Conservation (phyloP, 2,888 invertebrate species). For the Drosophila acutilabella region DNA sequence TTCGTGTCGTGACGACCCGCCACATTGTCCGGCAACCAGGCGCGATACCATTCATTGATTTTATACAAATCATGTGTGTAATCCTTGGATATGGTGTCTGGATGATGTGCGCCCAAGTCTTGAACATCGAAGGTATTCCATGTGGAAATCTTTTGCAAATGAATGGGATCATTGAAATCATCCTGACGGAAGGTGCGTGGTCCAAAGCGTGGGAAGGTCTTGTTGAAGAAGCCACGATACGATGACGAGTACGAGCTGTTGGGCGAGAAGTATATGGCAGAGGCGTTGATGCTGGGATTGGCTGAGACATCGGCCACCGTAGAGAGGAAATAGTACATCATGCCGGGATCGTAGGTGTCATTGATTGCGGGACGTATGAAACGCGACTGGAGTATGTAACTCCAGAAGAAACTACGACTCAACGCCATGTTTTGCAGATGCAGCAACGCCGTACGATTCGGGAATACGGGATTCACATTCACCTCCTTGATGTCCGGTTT, state of each 20-base stretch:
- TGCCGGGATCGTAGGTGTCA: conserved; percentile 97
- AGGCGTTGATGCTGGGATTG: conserved; percentile 96
- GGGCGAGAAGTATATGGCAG: conserved; percentile 96
- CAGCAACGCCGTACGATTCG: conserved; percentile 96
- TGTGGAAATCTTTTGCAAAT: conserved; percentile 97
- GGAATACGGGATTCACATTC: conserved; percentile 96
- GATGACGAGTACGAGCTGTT: conserved; percentile 97
- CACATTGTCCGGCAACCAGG: conserved; percentile 96
- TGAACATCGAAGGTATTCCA: conserved; percentile 95
- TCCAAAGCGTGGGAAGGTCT: conserved; percentile 96
- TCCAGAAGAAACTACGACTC: conserved; percentile 97
- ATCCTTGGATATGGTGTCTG: conserved; percentile 92
- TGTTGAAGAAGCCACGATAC: conserved; percentile 97
- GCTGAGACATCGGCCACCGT: conserved; percentile 97
- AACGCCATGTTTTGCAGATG: conserved; percentile 99
- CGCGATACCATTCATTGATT: conserved; percentile 96
- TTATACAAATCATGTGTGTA: conserved; percentile 96
- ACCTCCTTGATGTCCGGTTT: conserved; percentile 96
- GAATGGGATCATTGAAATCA: conserved; percentile 98
- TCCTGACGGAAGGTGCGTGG: conserved; percentile 96
- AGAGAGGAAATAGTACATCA: conserved; percentile 98
- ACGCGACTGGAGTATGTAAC: conserved; percentile 95
- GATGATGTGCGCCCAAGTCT: conserved; percentile 94
- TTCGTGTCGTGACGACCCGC: conserved; percentile 94
- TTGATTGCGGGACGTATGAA: conserved; percentile 95